These are phyloP conservation scores for Eubucco bourcierii DNA, from an alignment of 2,113 vertebrate species.

Conservation along the genomic window DNA sequence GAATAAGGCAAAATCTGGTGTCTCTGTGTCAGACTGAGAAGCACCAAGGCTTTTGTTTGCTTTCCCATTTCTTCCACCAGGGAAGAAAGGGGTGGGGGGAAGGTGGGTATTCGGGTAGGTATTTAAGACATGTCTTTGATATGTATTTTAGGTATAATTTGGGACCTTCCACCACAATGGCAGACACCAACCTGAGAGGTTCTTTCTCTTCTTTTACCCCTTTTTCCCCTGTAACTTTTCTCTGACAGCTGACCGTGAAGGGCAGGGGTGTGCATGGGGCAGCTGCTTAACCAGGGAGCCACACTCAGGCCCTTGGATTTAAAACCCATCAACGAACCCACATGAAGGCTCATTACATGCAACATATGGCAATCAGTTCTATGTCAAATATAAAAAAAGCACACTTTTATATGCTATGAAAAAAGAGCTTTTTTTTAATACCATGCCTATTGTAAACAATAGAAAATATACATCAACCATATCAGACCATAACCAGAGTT, in stretches of 20 bases:
- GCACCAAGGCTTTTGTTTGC: too few relatives aligned
- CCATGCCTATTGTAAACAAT: not conserved
- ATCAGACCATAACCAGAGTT: not conserved
- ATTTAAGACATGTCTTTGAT: too few relatives aligned
- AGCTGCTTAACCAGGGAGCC: not conserved
- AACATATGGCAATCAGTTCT: not conserved
- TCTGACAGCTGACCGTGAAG: not conserved
- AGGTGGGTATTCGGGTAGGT: too few relatives aligned
- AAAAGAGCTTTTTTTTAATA: not conserved
- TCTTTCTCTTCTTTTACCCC: not conserved
- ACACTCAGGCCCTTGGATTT: not conserved
- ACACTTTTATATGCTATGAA: not conserved
- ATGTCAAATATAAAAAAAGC: not conserved
- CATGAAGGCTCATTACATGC: not conserved
- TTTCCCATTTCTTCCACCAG: too few relatives aligned
- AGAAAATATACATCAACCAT: not conserved
- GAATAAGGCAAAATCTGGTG: too few relatives aligned
- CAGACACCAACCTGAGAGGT: not conserved
- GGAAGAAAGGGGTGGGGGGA: too few relatives aligned
- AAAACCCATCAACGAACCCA: not conserved
- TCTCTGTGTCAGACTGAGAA: too few relatives aligned
- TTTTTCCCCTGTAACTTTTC: not conserved
- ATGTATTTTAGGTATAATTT: too few relatives aligned
- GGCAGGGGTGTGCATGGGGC: not conserved
- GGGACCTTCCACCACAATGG: not conserved